Evolutionary conservation across 2,113 vertebrate species (phyloP).

Genomic region (Entomyzon cyanotis): DNA sequence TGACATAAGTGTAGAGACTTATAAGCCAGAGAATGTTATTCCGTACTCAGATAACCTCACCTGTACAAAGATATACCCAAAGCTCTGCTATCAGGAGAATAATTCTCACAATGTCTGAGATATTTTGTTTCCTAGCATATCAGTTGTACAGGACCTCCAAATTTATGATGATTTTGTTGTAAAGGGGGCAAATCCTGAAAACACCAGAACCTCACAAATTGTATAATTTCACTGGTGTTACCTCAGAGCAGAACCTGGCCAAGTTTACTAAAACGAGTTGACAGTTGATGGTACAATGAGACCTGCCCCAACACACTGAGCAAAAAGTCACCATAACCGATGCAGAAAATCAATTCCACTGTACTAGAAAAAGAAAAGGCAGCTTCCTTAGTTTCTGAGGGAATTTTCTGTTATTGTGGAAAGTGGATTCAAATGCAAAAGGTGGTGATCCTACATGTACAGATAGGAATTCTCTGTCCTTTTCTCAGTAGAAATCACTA

Average conservation of each 20-base stretch:
- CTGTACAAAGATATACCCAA: neutral
- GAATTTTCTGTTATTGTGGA: neutral
- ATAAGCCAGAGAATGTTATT: neutral
- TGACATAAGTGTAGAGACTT: neutral
- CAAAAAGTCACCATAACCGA: neutral
- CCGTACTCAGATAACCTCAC: neutral
- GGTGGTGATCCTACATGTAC: neutral
- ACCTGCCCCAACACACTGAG: neutral
- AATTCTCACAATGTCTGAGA: neutral
- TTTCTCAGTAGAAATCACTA: neutral
- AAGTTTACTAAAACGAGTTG: neutral
- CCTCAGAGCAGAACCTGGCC: neutral
- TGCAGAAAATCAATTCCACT: neutral
- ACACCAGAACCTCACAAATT: neutral
- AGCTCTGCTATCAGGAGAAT: neutral
- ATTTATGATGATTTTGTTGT: neutral
- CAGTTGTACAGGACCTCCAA: neutral
- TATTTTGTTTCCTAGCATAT: rapidly evolving
- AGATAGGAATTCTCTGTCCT: neutral
- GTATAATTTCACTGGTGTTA: neutral
- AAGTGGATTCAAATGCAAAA: neutral
- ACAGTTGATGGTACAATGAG: neutral
- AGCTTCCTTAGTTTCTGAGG: neutral
- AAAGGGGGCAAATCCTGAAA: neutral
- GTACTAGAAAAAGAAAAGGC: neutral